Conservation (phyloP, 2,888 invertebrate species). For the Xanthia icteritia region DNA sequence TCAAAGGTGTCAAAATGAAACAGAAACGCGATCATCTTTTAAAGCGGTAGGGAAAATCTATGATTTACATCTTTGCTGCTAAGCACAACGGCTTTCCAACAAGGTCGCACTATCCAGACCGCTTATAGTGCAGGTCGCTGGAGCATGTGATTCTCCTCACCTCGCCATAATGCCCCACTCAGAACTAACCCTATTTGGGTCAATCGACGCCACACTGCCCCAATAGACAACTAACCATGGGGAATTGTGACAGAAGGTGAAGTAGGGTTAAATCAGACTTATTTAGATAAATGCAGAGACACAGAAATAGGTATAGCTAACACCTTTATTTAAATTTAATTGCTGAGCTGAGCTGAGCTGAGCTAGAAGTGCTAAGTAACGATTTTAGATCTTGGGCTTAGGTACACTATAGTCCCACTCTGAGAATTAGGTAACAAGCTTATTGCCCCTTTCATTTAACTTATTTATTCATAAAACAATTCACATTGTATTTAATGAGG, state of each 20-base stretch:
- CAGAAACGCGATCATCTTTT: background rate
- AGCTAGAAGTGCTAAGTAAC: too few relatives aligned
- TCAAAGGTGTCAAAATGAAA: background rate
- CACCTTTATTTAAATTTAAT: background rate
- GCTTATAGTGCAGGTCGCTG: constrained; percentile 19
- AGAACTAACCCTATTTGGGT: constrained; percentile 61
- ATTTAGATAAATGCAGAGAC: background rate
- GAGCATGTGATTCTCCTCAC: constrained; percentile 48
- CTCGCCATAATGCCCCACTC: constrained; percentile 52
- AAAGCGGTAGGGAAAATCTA: background rate
- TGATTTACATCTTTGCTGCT: background rate
- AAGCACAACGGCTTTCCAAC: background rate
- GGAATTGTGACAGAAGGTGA: constrained; percentile 32
- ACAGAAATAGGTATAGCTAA: background rate
- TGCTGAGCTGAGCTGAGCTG: too few relatives aligned
- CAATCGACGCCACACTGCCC: constrained; percentile 64
- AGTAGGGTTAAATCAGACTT: background rate
- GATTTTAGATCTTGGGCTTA: background rate
- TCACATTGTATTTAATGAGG: background rate
- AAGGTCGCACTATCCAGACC: constrained; percentile 35
- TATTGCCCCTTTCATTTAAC: background rate
- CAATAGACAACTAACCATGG: background rate
- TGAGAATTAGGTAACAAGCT: background rate
- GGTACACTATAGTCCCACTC: background rate
- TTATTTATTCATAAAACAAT: background rate